These are phyloP conservation scores for Nomada fabriciana DNA, from an alignment of 2,888 invertebrate genomes.

Conservation along the genomic window DNA sequence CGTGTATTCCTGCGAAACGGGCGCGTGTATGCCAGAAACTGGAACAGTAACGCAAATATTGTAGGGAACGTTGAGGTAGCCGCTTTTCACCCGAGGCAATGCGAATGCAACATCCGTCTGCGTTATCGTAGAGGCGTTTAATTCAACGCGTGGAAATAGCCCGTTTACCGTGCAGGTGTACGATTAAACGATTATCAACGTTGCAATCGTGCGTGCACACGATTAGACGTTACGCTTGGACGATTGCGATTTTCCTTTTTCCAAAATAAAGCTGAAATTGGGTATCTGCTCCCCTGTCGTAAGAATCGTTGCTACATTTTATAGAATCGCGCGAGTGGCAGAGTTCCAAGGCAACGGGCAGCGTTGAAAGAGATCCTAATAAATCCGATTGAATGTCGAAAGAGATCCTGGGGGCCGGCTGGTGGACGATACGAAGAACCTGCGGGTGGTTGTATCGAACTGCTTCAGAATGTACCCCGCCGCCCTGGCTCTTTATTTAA, in stretches of 20 bases:
- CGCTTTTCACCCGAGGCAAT: background rate
- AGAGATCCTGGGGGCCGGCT: background rate
- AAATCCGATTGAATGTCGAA: conserved; percentile 17
- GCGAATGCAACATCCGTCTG: conserved; percentile 14
- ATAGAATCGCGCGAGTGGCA: too few relatives aligned
- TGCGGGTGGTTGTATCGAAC: background rate
- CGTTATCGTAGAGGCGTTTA: background rate
- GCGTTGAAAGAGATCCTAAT: background rate
- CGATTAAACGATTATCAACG: background rate
- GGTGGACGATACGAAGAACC: conserved; percentile 8
- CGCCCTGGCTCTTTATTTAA: conserved; percentile 23
- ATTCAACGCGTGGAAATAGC: background rate
- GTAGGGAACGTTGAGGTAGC: background rate
- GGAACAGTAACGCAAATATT: background rate
- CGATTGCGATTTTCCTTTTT: background rate
- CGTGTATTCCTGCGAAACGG: background rate
- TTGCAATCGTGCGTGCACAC: too few relatives aligned
- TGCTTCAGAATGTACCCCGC: background rate
- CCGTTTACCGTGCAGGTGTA: background rate
- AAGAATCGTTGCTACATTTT: too few relatives aligned
- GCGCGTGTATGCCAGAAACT: background rate
- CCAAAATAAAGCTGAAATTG: background rate
- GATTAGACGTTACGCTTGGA: too few relatives aligned
- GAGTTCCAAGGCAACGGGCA: too few relatives aligned
- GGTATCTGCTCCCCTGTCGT: too few relatives aligned